phyloP scores from a whole-genome alignment of 2,888 invertebrate species.

The Brachyopa scutellaris region DNA sequence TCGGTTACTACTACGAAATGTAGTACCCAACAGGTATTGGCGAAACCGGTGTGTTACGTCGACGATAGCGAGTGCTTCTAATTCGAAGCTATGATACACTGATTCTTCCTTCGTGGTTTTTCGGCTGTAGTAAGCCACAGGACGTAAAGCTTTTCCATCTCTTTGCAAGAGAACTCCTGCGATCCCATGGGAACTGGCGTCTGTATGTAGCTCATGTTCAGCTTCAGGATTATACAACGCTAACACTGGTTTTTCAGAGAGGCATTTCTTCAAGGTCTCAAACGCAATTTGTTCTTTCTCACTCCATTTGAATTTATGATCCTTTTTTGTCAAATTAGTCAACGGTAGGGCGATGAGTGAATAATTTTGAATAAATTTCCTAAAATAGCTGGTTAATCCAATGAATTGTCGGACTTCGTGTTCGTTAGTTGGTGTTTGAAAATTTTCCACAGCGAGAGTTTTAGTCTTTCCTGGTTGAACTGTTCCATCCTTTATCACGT shows the following conservation, averaged over 20 bases:
- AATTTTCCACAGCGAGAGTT: slow-evolving; percentile 3
- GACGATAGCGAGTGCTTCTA: slow-evolving; percentile 42
- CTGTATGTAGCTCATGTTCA: slow-evolving; percentile 45
- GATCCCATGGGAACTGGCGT: slow-evolving; percentile 27
- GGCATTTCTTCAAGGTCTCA: too few species aligned
- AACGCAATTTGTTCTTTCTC: neutral
- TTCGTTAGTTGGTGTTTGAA: neutral
- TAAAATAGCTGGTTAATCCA: slow-evolving; percentile 9
- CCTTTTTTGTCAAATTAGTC: slow-evolving; percentile 10
- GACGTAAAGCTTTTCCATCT: neutral
- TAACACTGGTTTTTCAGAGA: slow-evolving; percentile 5
- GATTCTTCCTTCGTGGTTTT: slow-evolving; percentile 34
- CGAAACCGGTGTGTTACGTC: slow-evolving; percentile 30
- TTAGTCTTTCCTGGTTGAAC: neutral
- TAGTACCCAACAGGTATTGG: slow-evolving; percentile 33
- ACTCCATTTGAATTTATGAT: neutral
- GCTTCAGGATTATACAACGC: slow-evolving; percentile 6
- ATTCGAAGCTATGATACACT: slow-evolving; percentile 38
- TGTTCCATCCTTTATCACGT: neutral
- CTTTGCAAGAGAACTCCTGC: slow-evolving; percentile 23
- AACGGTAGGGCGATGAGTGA: neutral
- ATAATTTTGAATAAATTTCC: slow-evolving; percentile 17
- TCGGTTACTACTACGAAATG: slow-evolving; percentile 36
- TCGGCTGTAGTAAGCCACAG: slow-evolving; percentile 47
- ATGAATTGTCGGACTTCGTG: slow-evolving; percentile 9